Conservation (phyloP, 2,113 vertebrate species). For the Tricholaema leucomelas region DNA sequence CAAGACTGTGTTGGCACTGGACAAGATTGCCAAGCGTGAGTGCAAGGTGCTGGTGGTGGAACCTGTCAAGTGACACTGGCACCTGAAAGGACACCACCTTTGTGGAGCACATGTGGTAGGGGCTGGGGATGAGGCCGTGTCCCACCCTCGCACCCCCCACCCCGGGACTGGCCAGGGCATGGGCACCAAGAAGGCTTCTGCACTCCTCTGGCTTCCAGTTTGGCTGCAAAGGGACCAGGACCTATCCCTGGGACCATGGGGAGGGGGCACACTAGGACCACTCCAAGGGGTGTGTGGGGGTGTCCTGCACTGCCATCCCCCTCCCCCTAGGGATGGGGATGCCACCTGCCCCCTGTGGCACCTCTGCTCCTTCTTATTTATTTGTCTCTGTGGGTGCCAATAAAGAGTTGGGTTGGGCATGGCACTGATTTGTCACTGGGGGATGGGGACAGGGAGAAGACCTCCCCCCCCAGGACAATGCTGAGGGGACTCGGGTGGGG, state of each 20-base stretch:
- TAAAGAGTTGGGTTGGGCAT: background rate
- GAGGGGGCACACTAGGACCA: background rate
- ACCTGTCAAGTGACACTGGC: constrained; percentile 66
- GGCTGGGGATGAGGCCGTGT: background rate
- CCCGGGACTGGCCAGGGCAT: too few relatives aligned
- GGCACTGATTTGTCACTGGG: too few relatives aligned
- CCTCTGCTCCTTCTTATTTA: background rate
- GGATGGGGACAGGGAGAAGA: too few relatives aligned
- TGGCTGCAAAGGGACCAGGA: background rate
- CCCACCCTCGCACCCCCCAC: too few relatives aligned
- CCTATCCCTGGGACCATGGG: background rate
- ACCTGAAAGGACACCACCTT: background rate
- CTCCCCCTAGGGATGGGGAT: background rate
- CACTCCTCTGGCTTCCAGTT: too few relatives aligned
- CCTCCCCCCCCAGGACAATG: too few relatives aligned
- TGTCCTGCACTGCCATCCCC: background rate
- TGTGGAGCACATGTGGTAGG: background rate
- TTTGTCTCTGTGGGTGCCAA: background rate
- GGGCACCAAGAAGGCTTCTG: too few relatives aligned
- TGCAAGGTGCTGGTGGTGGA: constrained; percentile 92
- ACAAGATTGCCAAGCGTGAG: constrained; percentile 95
- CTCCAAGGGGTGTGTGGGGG: too few relatives aligned
- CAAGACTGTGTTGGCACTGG: constrained; percentile 85
- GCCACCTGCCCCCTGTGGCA: background rate
- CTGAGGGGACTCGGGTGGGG: too few relatives aligned